Evolutionary conservation across 2,888 invertebrate species (phyloP).

Genomic region (Melinaea marsaeus): DNA sequence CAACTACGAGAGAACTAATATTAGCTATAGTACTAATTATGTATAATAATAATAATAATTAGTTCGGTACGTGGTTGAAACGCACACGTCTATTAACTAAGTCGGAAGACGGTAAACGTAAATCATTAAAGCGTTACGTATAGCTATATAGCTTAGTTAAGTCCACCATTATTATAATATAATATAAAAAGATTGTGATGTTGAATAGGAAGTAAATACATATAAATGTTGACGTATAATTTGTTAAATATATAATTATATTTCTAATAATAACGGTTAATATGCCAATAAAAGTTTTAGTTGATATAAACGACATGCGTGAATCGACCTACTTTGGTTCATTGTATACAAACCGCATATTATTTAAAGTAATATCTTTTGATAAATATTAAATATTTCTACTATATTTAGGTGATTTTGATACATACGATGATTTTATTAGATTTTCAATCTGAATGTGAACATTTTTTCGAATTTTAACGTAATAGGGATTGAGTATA

Average conservation of each 20-base stretch:
- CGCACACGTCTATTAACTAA: slow-evolving; percentile 68
- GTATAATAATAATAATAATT: slow-evolving; percentile 36
- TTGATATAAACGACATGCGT: slow-evolving; percentile 29
- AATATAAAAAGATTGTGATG: slow-evolving; percentile 73
- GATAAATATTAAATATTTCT: slow-evolving; percentile 30
- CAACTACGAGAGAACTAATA: slow-evolving; percentile 67
- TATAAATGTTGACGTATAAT: slow-evolving; percentile 68
- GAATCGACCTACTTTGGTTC: slow-evolving; percentile 35
- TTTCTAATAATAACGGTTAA: slow-evolving; percentile 47
- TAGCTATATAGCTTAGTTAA: slow-evolving; percentile 47
- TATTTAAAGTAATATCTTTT: slow-evolving; percentile 29
- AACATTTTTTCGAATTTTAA: slow-evolving; percentile 14
- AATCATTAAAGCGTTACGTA: slow-evolving; percentile 46
- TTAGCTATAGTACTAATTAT: slow-evolving; percentile 49
- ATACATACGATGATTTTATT: slow-evolving; percentile 28
- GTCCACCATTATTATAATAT: slow-evolving; percentile 62
- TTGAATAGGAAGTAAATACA: slow-evolving; percentile 66
- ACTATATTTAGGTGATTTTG: slow-evolving; percentile 29
- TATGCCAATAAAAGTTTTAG: slow-evolving; percentile 34
- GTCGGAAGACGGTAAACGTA: slow-evolving; percentile 67
- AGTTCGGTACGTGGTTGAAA: slow-evolving; percentile 65
- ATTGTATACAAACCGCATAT: slow-evolving; percentile 21
- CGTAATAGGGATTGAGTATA: slow-evolving; percentile 14
- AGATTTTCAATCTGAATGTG: slow-evolving; percentile 9
- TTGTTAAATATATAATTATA: slow-evolving; percentile 64